Base-by-base conservation (phyloP, 1,140 invertebrate genomes). In the Popillia japonica region DNA sequence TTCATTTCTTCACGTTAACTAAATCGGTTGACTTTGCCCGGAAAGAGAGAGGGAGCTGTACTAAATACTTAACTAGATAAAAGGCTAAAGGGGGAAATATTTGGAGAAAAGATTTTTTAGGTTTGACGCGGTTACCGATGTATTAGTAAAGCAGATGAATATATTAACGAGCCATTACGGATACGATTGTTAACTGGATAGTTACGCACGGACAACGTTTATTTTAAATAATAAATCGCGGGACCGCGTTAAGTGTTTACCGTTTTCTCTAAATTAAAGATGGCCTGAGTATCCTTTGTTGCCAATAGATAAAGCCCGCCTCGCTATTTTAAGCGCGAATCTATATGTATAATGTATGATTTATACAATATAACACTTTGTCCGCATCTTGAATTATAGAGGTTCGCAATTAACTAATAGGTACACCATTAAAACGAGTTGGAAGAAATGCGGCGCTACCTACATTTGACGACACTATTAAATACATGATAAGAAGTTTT, bases 21-120 rank as follows among this genome's bases (percentile, higher is more conserved):
- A 64, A 64, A 64, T 64, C 61, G 61, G 17, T 64, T 64, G 61
- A 64, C 6, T 64, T 64, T 64, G 10, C 61, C 17, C 4, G 7
- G 61, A 48, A 11, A 48, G 11, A 48, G 41, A n/a, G 17, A 48
- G 17, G 4, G 11, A 48, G 17, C 11, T 48, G 4, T 3, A 10
- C 11, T n/a, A n/a, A n/a, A 42, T 9, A 42, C 11, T n/a, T 48
- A 48, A 48, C 17, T 48, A 48, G 44, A 48, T 48, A 48, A 48
- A 14, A 48, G 17, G 17, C 4, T 11, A 11, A n/a, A 14, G 44
- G 11, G 44, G 8, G 11, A 11, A 14, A 48, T 48, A 48, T 48
- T 48, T 48, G 44, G 44, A 48, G 17, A 11, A 9, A 48, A 48
- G 44, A 48, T 48, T 48, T 11, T 48, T n/a, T 10, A 4, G 17